Evolutionary conservation across 2,113 vertebrate species (phyloP), one percentile per base, ranked within the genome.

Genomic region (Rallus limicola): DNA sequence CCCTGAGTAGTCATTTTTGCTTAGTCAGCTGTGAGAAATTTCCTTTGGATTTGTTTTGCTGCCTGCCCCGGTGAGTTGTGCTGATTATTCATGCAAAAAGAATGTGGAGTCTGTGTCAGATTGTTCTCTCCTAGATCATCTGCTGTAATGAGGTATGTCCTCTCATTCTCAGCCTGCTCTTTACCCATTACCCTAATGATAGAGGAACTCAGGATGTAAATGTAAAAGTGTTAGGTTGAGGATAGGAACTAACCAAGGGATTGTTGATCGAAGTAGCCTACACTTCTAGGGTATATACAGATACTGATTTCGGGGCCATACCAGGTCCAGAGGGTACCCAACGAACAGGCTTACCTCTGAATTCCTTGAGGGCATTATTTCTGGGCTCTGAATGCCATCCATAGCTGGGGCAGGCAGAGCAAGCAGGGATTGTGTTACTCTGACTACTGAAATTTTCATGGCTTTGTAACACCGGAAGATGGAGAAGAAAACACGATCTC

Each of bases 91-190:
- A 74, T 23, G 13, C 28, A 62, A 85, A 74, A 94, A 84, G 82
- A 76, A 90, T 82, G 46, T 87, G 87, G 31, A 78, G n/a, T 28
- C 78, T 25, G 16, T 76, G 90, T 93, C 63, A 82, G 68, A 29
- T 23, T 12, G 2, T 67, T 70, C 46, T 79, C n/a, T 95, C 44
- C 50, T 67, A 28, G 52, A 64, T 86, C 82, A 88, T 46, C 67
- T 88, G 16, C 60, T 86, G 42, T 94, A 90, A 93, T 86, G 72
- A 93, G 86, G 38, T 62, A 92, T 59, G 92, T 95, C 94, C 86
- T 92, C 71, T 89, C 38, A 23, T 84, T 81, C 23, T 60, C 55
- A 55, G 19, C 42, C 63, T 82, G 55, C 84, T 88, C 23, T 69
- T 89, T 65, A 44, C 31, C 19, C 16, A 67, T 83, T 90, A 74